Base-by-base conservation (phyloP, 2,888 invertebrate genomes). In the Lacanobia wlatinum region DNA sequence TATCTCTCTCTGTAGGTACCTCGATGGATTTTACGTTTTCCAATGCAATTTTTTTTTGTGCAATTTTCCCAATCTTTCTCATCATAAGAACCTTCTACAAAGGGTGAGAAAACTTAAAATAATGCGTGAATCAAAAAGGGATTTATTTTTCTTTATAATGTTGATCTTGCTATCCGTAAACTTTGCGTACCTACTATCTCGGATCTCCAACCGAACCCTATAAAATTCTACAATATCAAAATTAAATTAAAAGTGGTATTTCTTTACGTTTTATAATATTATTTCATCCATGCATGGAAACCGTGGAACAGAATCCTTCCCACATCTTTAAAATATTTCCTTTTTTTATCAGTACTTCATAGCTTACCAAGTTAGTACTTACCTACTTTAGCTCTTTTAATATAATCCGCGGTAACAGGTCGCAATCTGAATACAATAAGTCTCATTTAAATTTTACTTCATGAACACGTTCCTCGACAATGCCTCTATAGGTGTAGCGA, bases 401-500 rank as follows among this genome's bases (percentile, higher is more conserved):
- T 79, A 53, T 79, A 59, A 68, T 72, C 56, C 50, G 70, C 55
- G 46, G 70, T 59, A 77, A 71, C 62, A 77, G 74, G 87, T 88
- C 87, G 79, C 73, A 87, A 91, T 91, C 87, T 88, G 78, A 90
- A 91, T 90, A 91, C 90, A 92, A 91, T 90, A 78, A 79, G 71
- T 43, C 65, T 78, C 73, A 86, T 88, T 87, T 85, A 58, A 87
- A 88, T 88, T 83, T 80, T 83, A 82, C 72, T 73, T 81, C 70
- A 76, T 77, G 59, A 83, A 85, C 67, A 78, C 72, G 76, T 73
- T 73, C 68, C 48, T 58, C 65, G 73, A 84, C 84, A 83, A 85
- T 78, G 53, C 55, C 63, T 70, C 60, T 77, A 72, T 72, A 71
- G 59, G 68, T 71, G 67, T 78, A 80, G 75, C 78, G 64, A 87